Base-by-base conservation (phyloP, 2,888 invertebrate genomes). In the Pristionchus fissidentatus region DNA sequence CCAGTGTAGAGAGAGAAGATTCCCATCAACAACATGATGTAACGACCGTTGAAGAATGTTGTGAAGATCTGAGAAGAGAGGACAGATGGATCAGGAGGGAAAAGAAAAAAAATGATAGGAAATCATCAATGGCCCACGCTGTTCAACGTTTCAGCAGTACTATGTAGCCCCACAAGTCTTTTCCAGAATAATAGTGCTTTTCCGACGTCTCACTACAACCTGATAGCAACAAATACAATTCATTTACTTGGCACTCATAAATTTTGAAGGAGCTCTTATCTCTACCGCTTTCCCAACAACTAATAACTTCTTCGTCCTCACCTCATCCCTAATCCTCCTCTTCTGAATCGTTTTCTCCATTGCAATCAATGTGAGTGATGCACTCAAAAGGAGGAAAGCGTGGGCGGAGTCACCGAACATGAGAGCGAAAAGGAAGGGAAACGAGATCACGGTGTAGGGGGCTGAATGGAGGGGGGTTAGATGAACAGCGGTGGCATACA, bases 351-450 rank as follows among this genome's bases (percentile, higher is more conserved):
- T 95, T 91, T 97, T 97, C 94, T 99, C 98, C 93, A 95, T 96
- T 86, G 96, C 93, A 87, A 98, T 96, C 96, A 99, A 97, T 95
- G 96, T 97, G 73, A 95, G 95, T 26, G 96, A 98, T 93, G 97
- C 97, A 8, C 95, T 92, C 66, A 96, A 95, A 96, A 99, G 96
- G 78, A 99, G 94, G 0, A 96, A 52, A 83, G 98, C 98, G 93
- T 99, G 98, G 0, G 98, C 98, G 82, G 96, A 94, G 94, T 99
- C 98, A 22, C 98, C 98, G 94, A 98, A 98, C 98, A 98, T 98
- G 88, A 98, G 96, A 88, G 97, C 96, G 93, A 98, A 98, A 92
- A 98, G 94, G 94, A 98, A 98, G 83, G 98, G 98, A 93, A 98
- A 98, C 7, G 98, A 97, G 84, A 98, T 97, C 87, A 98, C 97